These are phyloP conservation scores for human (Homo sapiens) DNA, from an alignment of 2,113 vertebrate genomes.

Conservation along the genomic window DNA sequence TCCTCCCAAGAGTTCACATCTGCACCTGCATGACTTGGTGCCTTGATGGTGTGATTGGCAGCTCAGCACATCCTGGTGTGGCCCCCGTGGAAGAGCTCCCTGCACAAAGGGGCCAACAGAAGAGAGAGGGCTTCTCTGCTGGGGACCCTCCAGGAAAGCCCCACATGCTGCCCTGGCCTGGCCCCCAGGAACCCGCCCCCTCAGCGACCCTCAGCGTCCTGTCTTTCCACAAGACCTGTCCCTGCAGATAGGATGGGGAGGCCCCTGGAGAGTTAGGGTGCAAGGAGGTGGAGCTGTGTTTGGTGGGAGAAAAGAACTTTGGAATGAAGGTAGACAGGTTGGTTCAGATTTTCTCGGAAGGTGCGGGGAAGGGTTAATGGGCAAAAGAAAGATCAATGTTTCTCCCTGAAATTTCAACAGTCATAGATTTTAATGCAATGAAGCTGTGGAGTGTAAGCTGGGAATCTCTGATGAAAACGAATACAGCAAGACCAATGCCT, in stretches of 20 bases:
- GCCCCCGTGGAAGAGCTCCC: accelerated
- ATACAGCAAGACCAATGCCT: slow-evolving; percentile 23
- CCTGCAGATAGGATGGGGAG: accelerated
- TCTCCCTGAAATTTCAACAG: slow-evolving; percentile 46
- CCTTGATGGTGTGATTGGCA: accelerated
- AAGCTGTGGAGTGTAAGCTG: slow-evolving; percentile 8
- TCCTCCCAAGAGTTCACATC: neutral
- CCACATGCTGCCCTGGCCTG: accelerated
- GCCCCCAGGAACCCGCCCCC: neutral
- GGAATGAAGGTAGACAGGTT: accelerated
- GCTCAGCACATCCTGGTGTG: accelerated
- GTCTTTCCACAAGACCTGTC: too few species aligned
- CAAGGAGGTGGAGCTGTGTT: accelerated
- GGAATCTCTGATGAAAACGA: slow-evolving; percentile 51
- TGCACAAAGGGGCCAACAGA: accelerated
- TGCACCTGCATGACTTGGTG: accelerated
- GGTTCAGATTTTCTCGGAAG: neutral
- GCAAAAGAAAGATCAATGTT: slow-evolving; percentile 10
- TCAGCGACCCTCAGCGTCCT: accelerated
- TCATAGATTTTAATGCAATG: slow-evolving; percentile 54
- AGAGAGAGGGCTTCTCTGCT: neutral
- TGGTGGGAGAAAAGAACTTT: neutral
- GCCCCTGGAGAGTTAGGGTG: accelerated
- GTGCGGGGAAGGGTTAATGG: neutral
- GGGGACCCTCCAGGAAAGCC: neutral